Conservation (phyloP, 1,140 invertebrate species). For the Polypedilum vanderplanki region DNA sequence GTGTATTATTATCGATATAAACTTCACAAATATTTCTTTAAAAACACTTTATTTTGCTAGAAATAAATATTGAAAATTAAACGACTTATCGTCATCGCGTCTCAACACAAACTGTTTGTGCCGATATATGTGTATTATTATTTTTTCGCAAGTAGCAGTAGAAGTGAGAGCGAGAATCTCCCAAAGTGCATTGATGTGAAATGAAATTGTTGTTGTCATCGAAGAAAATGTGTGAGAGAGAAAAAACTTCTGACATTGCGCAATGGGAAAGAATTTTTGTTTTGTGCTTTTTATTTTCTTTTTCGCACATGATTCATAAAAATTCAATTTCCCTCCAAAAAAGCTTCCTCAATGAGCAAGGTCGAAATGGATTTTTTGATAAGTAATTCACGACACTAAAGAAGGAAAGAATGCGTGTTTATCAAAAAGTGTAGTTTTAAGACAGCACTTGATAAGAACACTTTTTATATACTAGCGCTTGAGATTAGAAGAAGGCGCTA, state of each 20-base stretch:
- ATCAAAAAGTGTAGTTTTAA: neutral
- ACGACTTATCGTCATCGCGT: neutral
- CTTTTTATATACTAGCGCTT: neutral
- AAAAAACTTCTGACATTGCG: neutral
- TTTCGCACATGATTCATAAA: neutral
- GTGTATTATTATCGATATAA: too few species aligned
- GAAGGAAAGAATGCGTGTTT: neutral
- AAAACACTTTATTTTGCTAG: neutral
- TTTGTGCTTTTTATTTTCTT: neutral
- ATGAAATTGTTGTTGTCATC: constrained; percentile 13
- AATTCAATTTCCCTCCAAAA: neutral
- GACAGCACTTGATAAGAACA: neutral
- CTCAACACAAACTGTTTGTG: constrained; percentile 27
- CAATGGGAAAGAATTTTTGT: neutral
- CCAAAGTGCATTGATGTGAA: constrained; percentile 25
- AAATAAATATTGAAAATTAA: neutral
- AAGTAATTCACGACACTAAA: too few species aligned
- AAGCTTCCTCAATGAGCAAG: neutral
- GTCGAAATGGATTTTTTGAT: too few species aligned
- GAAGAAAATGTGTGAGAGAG: neutral
- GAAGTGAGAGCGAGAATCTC: constrained; percentile 33
- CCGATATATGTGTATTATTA: neutral
- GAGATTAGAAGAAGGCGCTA: neutral
- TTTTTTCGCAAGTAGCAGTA: constrained; percentile 22
- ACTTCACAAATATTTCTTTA: too few species aligned